These are phyloP conservation scores for Drosophila imparisetae DNA, from an alignment of 2,888 invertebrate species.

Conservation along the genomic window DNA sequence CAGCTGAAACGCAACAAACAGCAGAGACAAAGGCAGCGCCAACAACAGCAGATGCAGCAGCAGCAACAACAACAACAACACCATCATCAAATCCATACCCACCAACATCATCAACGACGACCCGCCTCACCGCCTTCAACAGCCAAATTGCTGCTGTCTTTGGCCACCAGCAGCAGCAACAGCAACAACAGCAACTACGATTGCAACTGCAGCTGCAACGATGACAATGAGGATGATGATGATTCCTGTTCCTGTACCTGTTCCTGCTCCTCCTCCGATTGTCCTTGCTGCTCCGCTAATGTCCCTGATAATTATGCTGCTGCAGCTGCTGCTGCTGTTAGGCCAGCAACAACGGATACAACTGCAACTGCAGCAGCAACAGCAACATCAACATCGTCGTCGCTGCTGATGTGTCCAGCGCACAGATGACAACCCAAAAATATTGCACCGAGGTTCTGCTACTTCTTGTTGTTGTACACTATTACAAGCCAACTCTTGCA, in stretches of 20 bases:
- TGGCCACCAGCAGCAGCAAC: constrained; percentile 57
- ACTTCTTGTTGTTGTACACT: constrained; percentile 61
- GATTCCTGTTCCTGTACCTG: constrained; percentile 48
- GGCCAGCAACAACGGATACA: constrained; percentile 37
- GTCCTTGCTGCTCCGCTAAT: constrained; percentile 36
- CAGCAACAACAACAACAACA: constrained; percentile 42
- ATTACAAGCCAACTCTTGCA: constrained; percentile 4
- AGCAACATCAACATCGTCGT: constrained; percentile 34
- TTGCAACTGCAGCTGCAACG: constrained; percentile 51
- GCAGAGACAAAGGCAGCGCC: constrained; percentile 44
- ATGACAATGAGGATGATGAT: constrained; percentile 35
- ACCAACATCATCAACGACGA: constrained; percentile 20
- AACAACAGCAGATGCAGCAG: constrained; percentile 33
- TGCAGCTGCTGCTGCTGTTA: constrained; percentile 26
- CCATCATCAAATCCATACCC: constrained; percentile 19
- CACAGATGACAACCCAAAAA: constrained; percentile 73
- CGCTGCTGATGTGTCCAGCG: constrained; percentile 46
- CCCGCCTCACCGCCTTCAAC: constrained; percentile 58
- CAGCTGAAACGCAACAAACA: constrained; percentile 76
- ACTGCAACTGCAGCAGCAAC: constrained; percentile 37
- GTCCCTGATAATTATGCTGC: constrained; percentile 12
- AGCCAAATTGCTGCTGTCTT: constrained; percentile 70
- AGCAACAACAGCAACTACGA: constrained; percentile 34
- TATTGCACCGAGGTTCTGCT: constrained; percentile 70
- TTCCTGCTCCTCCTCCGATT: constrained; percentile 55